Percentiles rank a stretch among this genome's conserved stretches.
Evolutionary conservation across 2,888 invertebrate species (phyloP).

Genomic region (Hermaeophaga mercurialis): DNA sequence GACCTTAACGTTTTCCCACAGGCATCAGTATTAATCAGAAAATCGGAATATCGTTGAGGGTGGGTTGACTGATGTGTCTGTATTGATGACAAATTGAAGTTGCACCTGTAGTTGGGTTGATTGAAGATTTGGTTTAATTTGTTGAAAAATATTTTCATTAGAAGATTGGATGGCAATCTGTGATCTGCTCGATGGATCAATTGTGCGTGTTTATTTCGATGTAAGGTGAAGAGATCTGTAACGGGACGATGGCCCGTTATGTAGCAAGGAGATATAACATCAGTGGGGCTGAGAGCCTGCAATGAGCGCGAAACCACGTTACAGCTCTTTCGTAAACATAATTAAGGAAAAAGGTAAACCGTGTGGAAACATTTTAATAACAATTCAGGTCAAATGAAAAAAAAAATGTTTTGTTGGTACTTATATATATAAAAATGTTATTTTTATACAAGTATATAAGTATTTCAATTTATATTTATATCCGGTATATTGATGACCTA

Average conservation of each 20-base stretch:
- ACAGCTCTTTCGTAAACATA: slow-evolving; percentile 17
- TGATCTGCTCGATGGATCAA: slow-evolving; percentile 47
- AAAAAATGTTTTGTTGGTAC: no score
- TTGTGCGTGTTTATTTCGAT: slow-evolving; percentile 53
- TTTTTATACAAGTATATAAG: no score
- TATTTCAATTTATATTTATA: no score
- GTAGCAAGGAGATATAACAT: slow-evolving; percentile 54
- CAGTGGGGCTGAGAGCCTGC: slow-evolving; percentile 55
- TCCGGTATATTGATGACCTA: no score
- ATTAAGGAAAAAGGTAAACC: background rate
- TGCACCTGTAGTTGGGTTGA: slow-evolving; percentile 20
- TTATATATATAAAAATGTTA: no score
- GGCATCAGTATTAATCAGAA: slow-evolving; percentile 1
- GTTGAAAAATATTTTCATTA: slow-evolving; percentile 19
- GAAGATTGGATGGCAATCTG: slow-evolving; percentile 30
- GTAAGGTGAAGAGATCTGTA: slow-evolving; percentile 54
- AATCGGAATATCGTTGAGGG: slow-evolving; percentile 8
- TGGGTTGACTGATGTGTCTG: slow-evolving; percentile 11
- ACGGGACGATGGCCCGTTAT: slow-evolving; percentile 46
- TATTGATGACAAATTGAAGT: slow-evolving; percentile 6
- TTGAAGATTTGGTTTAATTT: background rate
- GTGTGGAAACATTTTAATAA: no score
- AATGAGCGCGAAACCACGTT: slow-evolving; percentile 54
- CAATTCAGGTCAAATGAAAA: no score
- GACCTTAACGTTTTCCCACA: slow-evolving; percentile 50